A percentile compares a stretch with the other conserved stretches of the same genome.
Conservation (phyloP, 2,888 invertebrate genomes). For the Sarcophaga rosellei region DNA sequence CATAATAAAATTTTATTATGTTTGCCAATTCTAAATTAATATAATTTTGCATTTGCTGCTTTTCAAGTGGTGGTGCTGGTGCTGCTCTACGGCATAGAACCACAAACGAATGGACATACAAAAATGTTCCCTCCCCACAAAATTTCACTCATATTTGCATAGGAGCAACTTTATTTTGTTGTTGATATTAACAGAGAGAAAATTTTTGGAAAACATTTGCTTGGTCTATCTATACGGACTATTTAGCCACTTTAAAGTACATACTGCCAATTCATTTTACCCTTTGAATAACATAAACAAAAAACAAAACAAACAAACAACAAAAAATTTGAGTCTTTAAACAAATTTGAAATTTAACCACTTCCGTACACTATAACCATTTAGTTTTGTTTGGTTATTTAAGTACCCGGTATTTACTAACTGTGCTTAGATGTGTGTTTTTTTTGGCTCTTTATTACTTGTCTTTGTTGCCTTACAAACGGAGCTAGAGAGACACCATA, state of each 20-base stretch:
- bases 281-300: not conserved
- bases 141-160: not conserved
- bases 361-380: constrained; percentile 43
- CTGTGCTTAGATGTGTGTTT: not conserved
- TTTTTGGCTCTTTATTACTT: not conserved
- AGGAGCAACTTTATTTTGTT: not conserved
- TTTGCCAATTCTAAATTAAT: not conserved
- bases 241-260: not conserved
- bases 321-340: constrained; percentile 33
- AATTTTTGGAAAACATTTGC: not conserved
- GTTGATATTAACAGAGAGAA: not conserved
- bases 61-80: too few relatives aligned
- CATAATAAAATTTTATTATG: not conserved
- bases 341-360: constrained; percentile 46
- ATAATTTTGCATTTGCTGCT: too few relatives aligned
- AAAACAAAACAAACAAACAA: not conserved
- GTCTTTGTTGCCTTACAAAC: not conserved
- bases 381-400: constrained; percentile 25
- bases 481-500: not conserved
- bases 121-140: not conserved
- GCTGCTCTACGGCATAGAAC: not conserved
- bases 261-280: not conserved
- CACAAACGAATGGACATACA: not conserved
- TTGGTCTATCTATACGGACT: not conserved
- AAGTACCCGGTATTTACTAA: constrained; percentile 17